Base-by-base conservation (phyloP, 2,113 vertebrate species). In the Toxostoma redivivum region DNA sequence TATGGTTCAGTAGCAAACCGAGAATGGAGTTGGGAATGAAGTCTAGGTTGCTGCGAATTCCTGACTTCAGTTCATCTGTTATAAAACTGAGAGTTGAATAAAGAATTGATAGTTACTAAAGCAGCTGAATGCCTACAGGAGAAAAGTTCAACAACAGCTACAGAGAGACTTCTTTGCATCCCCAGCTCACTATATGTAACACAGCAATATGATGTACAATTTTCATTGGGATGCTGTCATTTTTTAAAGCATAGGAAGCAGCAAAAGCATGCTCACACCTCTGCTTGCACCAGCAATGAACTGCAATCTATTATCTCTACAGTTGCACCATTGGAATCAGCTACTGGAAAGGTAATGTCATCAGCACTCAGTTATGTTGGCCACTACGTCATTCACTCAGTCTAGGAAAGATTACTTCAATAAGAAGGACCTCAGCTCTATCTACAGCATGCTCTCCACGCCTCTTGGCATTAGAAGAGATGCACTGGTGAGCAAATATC, bases 71-170 rank as follows among this genome's bases (percentile, higher is more conserved):
- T 85, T 90, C 67, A 90, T 20, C 66, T 76, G n/a, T 82, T 77
- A 70, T 5, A 82, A 74, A 92, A 62, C 44, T 77, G 37, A 38
- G 13, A 76, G 56, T 72, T 53, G 38, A 91, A 83, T 92, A 83
- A 91, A 69, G 42, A 90, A 88, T 25, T 83, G 51, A 54, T 50
- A 58, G 48, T 78, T 86, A 74, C 83, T 83, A 95, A 86, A 94
- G 82, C 60, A 88, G 76, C 57, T 33, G 37, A 86, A 69, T 54
- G 72, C 69, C 86, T 79, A 88, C 3, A 86, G 67, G 57, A 86
- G 28, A 53, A 28, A 91, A 91, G 92, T 45, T 42, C 40, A 74
- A 71, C 10, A 7, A 71, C 67, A 90, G 64, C 72, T 81, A 65
- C 77, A 69, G 45, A 73, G 72, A 79, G 80, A 74, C 30, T 86